phyloP scores from a whole-genome alignment of 2,888 invertebrate genomes.

The Diplazon laetatorius region DNA sequence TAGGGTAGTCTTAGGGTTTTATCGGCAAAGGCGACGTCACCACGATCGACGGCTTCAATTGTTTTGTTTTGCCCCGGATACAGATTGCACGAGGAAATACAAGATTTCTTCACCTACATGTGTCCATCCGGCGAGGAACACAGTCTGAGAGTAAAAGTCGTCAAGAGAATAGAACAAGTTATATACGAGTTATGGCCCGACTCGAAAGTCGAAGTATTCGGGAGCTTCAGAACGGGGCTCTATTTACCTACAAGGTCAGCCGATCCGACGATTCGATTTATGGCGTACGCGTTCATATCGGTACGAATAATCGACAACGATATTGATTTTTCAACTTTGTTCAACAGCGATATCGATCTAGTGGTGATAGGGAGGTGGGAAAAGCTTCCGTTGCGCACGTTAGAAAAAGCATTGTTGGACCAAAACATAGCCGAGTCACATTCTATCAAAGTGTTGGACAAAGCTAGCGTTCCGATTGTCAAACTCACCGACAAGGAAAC shows the following conservation, averaged over 20 bases:
- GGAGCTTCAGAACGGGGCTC: slow-evolving; percentile 98
- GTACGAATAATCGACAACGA: neutral
- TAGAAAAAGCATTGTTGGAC: slow-evolving; percentile 94
- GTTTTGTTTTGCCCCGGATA: slow-evolving; percentile 64
- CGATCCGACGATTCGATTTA: slow-evolving; percentile 14
- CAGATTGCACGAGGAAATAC: slow-evolving; percentile 98
- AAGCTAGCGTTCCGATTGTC: slow-evolving; percentile 99
- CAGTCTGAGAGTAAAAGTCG: slow-evolving; percentile 93
- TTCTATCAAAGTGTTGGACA: slow-evolving; percentile 97
- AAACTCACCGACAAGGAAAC: slow-evolving; percentile 94
- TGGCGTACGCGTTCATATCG: slow-evolving; percentile 18
- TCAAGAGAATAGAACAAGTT: slow-evolving; percentile 93
- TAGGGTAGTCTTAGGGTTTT: too few relatives aligned
- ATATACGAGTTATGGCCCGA: slow-evolving; percentile 96
- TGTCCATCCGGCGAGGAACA: slow-evolving; percentile 96
- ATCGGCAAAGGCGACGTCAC: neutral
- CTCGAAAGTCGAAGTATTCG: slow-evolving; percentile 98
- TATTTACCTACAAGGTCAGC: slow-evolving; percentile 96
- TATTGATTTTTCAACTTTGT: slow-evolving; percentile 14
- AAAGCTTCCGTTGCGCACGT: slow-evolving; percentile 93
- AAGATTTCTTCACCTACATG: slow-evolving; percentile 98
- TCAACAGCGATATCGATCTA: slow-evolving; percentile 87
- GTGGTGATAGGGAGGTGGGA: slow-evolving; percentile 91
- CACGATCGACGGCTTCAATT: neutral
- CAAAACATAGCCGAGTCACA: slow-evolving; percentile 94